A percentile compares a stretch with the other conserved stretches of the same genome.
Evolutionary conservation across 2,888 invertebrate species (phyloP).

Genomic region (Anoncus sp.): DNA sequence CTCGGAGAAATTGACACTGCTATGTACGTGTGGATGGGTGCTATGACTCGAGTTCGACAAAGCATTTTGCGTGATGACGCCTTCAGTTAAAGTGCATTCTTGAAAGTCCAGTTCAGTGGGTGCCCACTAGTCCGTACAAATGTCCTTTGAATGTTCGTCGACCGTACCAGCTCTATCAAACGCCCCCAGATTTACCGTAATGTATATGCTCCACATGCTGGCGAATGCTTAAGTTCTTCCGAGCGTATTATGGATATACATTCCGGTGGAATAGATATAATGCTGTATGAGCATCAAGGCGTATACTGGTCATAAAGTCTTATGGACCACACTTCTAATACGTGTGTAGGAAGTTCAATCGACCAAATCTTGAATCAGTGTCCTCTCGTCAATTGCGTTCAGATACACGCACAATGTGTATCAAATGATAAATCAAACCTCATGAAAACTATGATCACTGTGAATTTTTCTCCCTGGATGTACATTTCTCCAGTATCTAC

Average conservation of each 20-base stretch:
- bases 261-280: conserved; percentile 22
- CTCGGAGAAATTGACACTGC: neutral
- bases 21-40: neutral
- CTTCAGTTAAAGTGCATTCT: conserved; percentile 18
- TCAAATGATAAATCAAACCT: conserved; percentile 6
- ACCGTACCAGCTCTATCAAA: conserved; percentile 17
- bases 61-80: conserved; percentile 27
- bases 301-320: conserved; percentile 47
- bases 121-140: conserved; percentile 36
- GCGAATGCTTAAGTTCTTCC: conserved; percentile 29
- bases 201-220: conserved; percentile 13
- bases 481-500: neutral
- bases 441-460: neutral
- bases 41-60: neutral
- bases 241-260: conserved; percentile 47
- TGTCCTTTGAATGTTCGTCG: conserved; percentile 32
- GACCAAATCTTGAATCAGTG: neutral
- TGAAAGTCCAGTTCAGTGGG: conserved; percentile 41
- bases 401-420: neutral
- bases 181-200: conserved; percentile 40
- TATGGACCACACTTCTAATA: conserved; percentile 43
- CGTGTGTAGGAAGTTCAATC: conserved; percentile 34
- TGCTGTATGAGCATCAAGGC: conserved; percentile 23
- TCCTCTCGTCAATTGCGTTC: neutral
- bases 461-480: neutral